Evolutionary conservation across 2,888 invertebrate species (phyloP).

Genomic region (Stictocephala bisonia): DNA sequence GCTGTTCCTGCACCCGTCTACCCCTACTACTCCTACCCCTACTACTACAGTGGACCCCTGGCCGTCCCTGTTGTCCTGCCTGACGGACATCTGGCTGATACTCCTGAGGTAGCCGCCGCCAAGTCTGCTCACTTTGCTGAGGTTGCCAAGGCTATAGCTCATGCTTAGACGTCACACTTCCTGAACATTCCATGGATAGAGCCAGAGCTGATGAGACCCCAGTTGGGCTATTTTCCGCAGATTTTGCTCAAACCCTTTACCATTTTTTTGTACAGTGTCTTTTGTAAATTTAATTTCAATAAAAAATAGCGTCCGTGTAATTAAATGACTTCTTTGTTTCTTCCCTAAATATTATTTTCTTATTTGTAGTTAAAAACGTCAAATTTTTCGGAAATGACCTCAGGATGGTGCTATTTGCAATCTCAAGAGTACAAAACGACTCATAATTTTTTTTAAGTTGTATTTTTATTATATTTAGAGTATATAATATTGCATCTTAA

Average conservation of each 20-base stretch:
- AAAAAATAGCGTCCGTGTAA: slow-evolving; percentile 5
- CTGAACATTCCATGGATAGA: background rate
- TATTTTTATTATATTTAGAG: too few relatives aligned
- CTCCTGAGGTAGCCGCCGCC: slow-evolving; percentile 29
- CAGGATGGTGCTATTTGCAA: too few relatives aligned
- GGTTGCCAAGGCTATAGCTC: slow-evolving; percentile 34
- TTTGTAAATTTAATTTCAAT: slow-evolving; percentile 16
- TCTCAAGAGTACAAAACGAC: too few relatives aligned
- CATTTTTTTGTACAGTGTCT: background rate
- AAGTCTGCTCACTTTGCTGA: slow-evolving; percentile 28
- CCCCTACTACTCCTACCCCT: slow-evolving; percentile 23
- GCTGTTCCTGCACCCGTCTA: slow-evolving; percentile 32
- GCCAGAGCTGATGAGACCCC: slow-evolving; percentile 47
- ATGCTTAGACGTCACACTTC: background rate
- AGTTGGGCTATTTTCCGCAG: slow-evolving; percentile 39
- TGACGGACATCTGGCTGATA: slow-evolving; percentile 39
- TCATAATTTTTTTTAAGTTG: too few relatives aligned
- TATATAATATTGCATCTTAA: too few relatives aligned
- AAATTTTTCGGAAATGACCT: too few relatives aligned
- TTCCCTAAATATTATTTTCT: too few relatives aligned
- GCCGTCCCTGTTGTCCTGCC: slow-evolving; percentile 26
- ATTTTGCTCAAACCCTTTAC: slow-evolving; percentile 15
- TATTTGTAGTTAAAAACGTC: too few relatives aligned
- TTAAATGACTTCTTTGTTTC: too few relatives aligned
- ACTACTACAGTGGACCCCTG: slow-evolving; percentile 23